Evolutionary conservation across 2,113 vertebrate species (phyloP), one percentile per base, ranked within the genome.

Genomic region (Semnornis frantzii): DNA sequence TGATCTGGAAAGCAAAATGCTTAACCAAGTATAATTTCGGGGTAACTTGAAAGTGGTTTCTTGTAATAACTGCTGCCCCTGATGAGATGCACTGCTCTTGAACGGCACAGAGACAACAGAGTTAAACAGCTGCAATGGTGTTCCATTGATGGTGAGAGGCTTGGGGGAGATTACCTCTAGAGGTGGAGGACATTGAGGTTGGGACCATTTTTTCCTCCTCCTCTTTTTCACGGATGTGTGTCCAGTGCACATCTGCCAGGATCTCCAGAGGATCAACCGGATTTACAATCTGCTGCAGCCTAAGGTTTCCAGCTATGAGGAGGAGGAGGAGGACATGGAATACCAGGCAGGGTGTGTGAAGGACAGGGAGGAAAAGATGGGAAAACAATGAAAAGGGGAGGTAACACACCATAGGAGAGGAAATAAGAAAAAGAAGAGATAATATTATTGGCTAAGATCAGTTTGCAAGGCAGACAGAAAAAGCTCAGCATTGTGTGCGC

Each of bases 151-250:
- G 3, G 60, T 33, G 25, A 2, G 0, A 81, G 73, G 50, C 91
- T 72, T 28, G 20, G 75, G 78, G 39, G 90, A 83, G 90, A 97
- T 99, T 99, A 99, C 99, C 99, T 99, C 98, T 97, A 92, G 97
- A 98, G 97, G 98, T 92, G 73, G 98, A 98, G 94, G 98, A 98
- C 90, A 97, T 98, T 52, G 98, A 98, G 95, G 97, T 75, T 25
- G 97, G 97, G 64, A 85, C 97, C 96, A 93, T 89, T 89, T 94
- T 97, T 95, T 98, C 98, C 90, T 98, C 98, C 94, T 98, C 97
- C 96, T 97, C 97, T 96, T 97, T 98, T 82, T 98, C 98, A 83
- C 91, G 97, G 70, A 98, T 95, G 95, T 98, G 98, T 59, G 98
- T 98, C 98, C 98, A 98, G 97, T 98, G 98, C 87, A 97, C 97